Evolutionary conservation across 1,140 invertebrate species (phyloP).

Genomic region (Epicauta chinensis): DNA sequence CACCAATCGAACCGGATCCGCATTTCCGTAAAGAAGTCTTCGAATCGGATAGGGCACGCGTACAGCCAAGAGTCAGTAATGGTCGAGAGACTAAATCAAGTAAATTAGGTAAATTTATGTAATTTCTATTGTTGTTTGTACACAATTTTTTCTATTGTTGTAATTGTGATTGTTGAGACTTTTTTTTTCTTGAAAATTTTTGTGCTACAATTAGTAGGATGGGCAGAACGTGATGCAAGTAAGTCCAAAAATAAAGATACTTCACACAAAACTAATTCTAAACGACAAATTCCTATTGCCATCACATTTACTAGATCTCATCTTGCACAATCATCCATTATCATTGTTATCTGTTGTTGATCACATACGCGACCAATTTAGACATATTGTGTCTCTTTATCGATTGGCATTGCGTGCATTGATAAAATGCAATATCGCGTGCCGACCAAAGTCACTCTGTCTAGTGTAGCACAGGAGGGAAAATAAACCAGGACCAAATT

Average conservation of each 20-base stretch:
- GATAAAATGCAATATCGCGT: too few species aligned
- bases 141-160: slow-evolving; percentile 8
- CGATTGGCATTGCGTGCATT: too few species aligned
- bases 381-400: too few species aligned
- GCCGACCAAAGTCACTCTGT: slow-evolving; percentile 20
- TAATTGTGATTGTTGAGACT: neutral
- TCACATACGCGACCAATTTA: too few species aligned
- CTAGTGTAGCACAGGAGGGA: slow-evolving; percentile 34
- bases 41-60: slow-evolving; percentile 46
- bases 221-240: slow-evolving; percentile 68
- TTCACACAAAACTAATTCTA: neutral
- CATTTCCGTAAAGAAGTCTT: slow-evolving; percentile 66
- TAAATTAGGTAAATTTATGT: slow-evolving; percentile 48
- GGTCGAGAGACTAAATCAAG: slow-evolving; percentile 34
- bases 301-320: neutral
- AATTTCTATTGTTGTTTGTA: too few species aligned
- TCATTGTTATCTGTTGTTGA: neutral
- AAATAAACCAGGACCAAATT: slow-evolving; percentile 5
- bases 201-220: slow-evolving; percentile 47
- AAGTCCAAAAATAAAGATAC: slow-evolving; percentile 46
- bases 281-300: neutral
- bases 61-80: slow-evolving; percentile 36
- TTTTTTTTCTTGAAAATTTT: neutral
- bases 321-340: neutral
- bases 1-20: slow-evolving; percentile 58